Evolutionary conservation across 2,888 invertebrate species (phyloP).

Genomic region (Heliconius sara): DNA sequence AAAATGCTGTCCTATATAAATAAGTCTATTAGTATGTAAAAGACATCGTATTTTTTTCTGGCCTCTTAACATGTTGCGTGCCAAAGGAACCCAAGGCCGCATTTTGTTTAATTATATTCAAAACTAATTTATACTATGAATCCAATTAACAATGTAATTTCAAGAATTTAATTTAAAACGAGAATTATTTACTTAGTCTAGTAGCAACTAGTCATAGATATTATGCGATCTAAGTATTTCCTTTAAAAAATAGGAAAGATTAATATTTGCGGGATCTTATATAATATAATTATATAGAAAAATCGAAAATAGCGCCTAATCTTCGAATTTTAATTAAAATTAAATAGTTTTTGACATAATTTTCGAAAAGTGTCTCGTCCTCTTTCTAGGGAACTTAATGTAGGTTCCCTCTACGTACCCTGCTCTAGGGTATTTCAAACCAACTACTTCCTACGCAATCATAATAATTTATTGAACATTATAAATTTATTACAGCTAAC

Average conservation of each 20-base stretch:
- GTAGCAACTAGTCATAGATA: background rate
- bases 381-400: too few species aligned
- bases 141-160: background rate
- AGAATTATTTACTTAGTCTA: background rate
- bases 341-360: too few species aligned
- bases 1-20: too few species aligned
- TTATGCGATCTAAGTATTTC: background rate
- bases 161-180: background rate
- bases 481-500: constrained; percentile 24
- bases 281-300: too few species aligned
- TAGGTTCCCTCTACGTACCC: too few species aligned
- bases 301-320: too few species aligned
- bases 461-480: background rate
- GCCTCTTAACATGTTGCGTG: background rate
- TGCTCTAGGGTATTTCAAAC: background rate
- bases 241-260: background rate
- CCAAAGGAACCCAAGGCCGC: background rate
- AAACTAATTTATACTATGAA: background rate
- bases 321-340: too few species aligned
- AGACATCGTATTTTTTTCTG: background rate
- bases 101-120: background rate
- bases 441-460: background rate
- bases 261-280: too few species aligned
- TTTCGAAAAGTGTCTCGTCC: too few species aligned
- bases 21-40: background rate